These are phyloP conservation scores for Ectropis crepuscularia DNA, from an alignment of 2,888 invertebrate species.

Conservation along the genomic window DNA sequence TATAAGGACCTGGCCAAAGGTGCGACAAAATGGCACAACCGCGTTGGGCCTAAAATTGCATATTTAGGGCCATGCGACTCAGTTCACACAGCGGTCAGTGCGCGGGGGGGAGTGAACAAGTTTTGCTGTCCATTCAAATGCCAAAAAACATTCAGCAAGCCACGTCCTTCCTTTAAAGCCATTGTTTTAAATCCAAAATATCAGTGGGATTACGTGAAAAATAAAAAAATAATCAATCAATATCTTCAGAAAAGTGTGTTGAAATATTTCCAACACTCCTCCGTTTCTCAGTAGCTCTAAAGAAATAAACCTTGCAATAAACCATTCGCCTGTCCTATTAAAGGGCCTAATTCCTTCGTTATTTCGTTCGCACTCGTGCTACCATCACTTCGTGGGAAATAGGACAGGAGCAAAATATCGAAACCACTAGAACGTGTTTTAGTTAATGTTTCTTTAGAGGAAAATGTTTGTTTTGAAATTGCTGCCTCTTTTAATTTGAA, in stretches of 20 bases:
- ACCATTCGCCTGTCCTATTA: constrained; percentile 32
- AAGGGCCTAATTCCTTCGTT: constrained; percentile 31
- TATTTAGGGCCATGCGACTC: too few relatives aligned
- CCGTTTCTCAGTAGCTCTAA: constrained; percentile 8
- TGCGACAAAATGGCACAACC: too few relatives aligned
- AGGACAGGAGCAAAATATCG: constrained; percentile 1
- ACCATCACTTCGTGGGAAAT: constrained; percentile 13
- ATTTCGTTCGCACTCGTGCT: constrained; percentile 21
- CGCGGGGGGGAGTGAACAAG: too few relatives aligned
- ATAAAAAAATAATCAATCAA: not conserved
- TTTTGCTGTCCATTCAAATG: too few relatives aligned
- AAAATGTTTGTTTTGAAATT: too few relatives aligned
- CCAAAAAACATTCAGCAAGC: too few relatives aligned
- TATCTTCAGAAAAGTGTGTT: not conserved
- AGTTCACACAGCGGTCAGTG: too few relatives aligned
- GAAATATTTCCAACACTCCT: not conserved
- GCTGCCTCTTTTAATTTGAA: too few relatives aligned
- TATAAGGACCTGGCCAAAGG: too few relatives aligned
- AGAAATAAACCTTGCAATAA: constrained; percentile 28
- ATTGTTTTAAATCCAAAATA: not conserved
- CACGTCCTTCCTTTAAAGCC: not conserved
- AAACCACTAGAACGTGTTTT: not conserved
- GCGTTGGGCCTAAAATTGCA: too few relatives aligned
- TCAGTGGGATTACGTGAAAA: not conserved
- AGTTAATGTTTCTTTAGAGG: not conserved